Base-by-base conservation (phyloP, 2,888 invertebrate genomes). In the Eristalinus aeneus region DNA sequence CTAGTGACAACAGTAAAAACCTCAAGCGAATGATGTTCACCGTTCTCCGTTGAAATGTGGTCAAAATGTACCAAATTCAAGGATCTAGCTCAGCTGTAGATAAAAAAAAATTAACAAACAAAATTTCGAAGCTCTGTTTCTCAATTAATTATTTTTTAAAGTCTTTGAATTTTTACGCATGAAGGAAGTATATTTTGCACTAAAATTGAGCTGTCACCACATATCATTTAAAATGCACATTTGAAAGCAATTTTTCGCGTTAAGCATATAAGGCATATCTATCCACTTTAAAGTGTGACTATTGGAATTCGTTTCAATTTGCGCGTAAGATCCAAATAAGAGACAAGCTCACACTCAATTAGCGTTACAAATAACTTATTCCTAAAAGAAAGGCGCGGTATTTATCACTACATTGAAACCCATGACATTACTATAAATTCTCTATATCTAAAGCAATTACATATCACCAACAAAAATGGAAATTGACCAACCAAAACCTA, bases 361-460 rank as follows among this genome's bases (percentile, higher is more conserved):
- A 63, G 36, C 22, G 46, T 65, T 31, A 60, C 73, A 83, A 83
- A 83, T 73, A 58, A 69, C 20, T 11, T 72, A 22, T 58, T 61
- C 32, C 11, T 39, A 69, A 77, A 71, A 56, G 72, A 82, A 77
- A 77, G 71, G 63, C 32, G 58, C 69, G 1, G 20, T 64, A 69
- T 75, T 80, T 80, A 75, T 67, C 36, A 23, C 31, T 54, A 56
- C 32, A 68, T 63, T 68, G 76, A 64, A 73, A 65, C 69, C 73
- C 53, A 63, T 32, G 61, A 39, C 36, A 53, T 46, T 46, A 6
- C 39, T 39, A 39, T n/a, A 54, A 79, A 71, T 65, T 75, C 36
- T 60, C 11, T 39, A 20, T 27, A 31, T 73, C 69, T 34, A 56
- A 78, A 11, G 46, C 64, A 69, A 74, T 78, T 78, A 78, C 67